Conservation (phyloP, 37 sponge, comb jelly and placozoan genomes). For the Mnemiopsis leidyi region DNA sequence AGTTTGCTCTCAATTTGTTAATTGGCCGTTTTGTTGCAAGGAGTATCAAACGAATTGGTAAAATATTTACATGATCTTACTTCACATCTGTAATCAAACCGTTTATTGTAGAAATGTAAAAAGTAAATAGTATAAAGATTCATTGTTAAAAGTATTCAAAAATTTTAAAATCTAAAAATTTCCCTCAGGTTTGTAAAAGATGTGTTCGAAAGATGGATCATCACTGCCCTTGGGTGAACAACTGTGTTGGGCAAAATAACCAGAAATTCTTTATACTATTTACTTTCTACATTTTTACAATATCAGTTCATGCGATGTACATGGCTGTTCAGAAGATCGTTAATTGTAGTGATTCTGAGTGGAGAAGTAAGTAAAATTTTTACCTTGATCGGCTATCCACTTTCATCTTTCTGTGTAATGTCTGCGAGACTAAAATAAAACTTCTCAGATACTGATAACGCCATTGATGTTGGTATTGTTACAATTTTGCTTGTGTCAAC, state of each 20-base stretch:
- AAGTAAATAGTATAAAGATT: constrained; percentile 93
- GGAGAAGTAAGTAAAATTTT: constrained; percentile 14
- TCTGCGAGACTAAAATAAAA: too few species aligned
- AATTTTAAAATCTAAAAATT: too few species aligned
- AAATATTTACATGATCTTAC: too few species aligned
- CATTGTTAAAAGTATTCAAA: too few species aligned
- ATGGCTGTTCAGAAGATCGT: constrained; percentile 47
- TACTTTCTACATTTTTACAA: constrained; percentile 67
- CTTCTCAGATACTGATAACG: too few species aligned
- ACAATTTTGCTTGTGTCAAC: background rate
- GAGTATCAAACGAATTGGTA: too few species aligned
- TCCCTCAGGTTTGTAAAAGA: constrained; percentile 26
- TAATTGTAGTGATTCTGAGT: constrained; percentile 11
- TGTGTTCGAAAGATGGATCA: constrained; percentile 97
- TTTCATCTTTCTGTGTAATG: too few species aligned
- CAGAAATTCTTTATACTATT: constrained; percentile 98
- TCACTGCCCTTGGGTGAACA: constrained; percentile 99
- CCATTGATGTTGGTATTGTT: too few species aligned
- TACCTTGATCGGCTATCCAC: too few species aligned
- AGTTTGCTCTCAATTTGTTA: too few species aligned
- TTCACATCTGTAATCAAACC: too few species aligned
- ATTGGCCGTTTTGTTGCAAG: too few species aligned
- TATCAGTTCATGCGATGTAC: constrained; percentile 19
- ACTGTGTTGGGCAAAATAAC: constrained; percentile 97
- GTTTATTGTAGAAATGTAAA: constrained; percentile 6